phyloP scores from a whole-genome alignment of 2,888 invertebrate species.

The Heliconius aoede region DNA sequence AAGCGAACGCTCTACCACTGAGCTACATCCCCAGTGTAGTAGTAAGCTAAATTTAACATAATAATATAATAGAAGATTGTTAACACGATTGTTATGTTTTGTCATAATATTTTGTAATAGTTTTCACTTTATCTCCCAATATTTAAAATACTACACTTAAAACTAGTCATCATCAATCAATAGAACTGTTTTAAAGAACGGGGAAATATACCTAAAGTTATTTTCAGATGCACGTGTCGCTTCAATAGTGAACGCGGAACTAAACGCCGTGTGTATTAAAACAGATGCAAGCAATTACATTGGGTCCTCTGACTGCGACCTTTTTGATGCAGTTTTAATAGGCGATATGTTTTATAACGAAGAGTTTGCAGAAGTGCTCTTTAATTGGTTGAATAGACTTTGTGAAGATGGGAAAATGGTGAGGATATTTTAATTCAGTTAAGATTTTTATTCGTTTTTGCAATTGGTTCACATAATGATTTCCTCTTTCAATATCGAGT shows the following conservation, averaged over 20 bases:
- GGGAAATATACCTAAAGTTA: not conserved
- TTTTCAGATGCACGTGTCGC: slow-evolving; percentile 78
- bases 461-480: too few relatives aligned
- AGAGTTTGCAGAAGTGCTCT: slow-evolving; percentile 78
- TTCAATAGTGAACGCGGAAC: slow-evolving; percentile 75
- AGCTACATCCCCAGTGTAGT: slow-evolving; percentile 94
- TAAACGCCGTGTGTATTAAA: slow-evolving; percentile 73
- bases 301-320: slow-evolving; percentile 61
- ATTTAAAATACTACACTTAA: too few relatives aligned
- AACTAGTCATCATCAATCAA: too few relatives aligned
- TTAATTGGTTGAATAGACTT: slow-evolving; percentile 79
- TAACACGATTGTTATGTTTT: too few relatives aligned
- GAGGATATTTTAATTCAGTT: not conserved
- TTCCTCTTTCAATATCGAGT: too few relatives aligned
- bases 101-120: too few relatives aligned
- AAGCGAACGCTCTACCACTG: slow-evolving; percentile 99
- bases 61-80: too few relatives aligned
- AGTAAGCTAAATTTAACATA: too few relatives aligned
- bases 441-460: not conserved
- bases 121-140: too few relatives aligned
- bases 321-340: slow-evolving; percentile 84
- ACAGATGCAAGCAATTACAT: slow-evolving; percentile 74
- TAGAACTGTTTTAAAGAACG: too few relatives aligned
- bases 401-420: slow-evolving; percentile 64
- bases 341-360: slow-evolving; percentile 89